Percentiles rank a stretch among this genome's conserved stretches.
phyloP scores from a whole-genome alignment of 2,888 invertebrate genomes.

The Desoria tigrina region DNA sequence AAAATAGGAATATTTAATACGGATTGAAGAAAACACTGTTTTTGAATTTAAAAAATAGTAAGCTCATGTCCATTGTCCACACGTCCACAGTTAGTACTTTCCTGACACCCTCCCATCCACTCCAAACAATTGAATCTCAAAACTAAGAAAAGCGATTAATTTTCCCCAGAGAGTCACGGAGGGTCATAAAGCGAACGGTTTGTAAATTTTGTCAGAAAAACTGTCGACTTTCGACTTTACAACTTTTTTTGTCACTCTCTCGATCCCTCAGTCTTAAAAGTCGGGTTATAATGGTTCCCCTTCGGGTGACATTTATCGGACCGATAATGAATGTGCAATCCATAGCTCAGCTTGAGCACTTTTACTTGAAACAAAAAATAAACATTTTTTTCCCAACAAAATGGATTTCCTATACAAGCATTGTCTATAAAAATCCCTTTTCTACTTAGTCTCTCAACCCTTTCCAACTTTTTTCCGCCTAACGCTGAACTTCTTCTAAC shows the following conservation, averaged over 20 bases:
- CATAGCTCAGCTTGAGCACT: constrained; percentile 17
- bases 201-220: constrained; percentile 9
- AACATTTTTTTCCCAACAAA: neutral
- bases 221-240: constrained; percentile 1
- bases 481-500: neutral
- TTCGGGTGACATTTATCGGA: constrained; percentile 13
- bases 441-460: neutral
- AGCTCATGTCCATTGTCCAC: too few species aligned
- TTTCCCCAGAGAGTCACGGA: too few species aligned
- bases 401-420: neutral
- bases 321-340: constrained; percentile 21
- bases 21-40: too few species aligned
- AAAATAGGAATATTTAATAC: too few species aligned
- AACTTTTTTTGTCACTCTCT: constrained; percentile 1
- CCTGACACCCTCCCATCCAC: too few species aligned
- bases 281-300: neutral
- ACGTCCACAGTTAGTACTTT: too few species aligned
- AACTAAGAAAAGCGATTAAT: too few species aligned
- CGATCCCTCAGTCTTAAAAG: neutral
- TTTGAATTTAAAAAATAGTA: too few species aligned
- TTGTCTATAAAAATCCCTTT: constrained; percentile 7
- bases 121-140: too few species aligned
- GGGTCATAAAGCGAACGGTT: constrained; percentile 1
- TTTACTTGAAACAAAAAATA: constrained; percentile 10
- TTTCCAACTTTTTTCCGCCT: neutral